Evolutionary conservation across 2,113 vertebrate species (phyloP).

Genomic region (Sterrhoptilus dennistouni): DNA sequence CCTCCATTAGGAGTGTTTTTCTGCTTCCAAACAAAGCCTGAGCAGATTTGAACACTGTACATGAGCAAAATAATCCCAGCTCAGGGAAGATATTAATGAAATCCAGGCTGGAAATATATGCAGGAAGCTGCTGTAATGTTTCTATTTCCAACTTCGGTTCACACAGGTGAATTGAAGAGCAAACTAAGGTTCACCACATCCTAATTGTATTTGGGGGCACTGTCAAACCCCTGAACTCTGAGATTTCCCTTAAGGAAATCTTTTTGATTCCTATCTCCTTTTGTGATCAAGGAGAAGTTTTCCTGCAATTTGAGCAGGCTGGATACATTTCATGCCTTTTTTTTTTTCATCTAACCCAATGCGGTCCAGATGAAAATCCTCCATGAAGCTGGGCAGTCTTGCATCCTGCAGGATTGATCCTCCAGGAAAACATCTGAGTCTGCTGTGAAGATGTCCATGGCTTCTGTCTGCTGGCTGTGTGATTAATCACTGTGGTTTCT

Average conservation of each 20-base stretch:
- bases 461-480: background rate
- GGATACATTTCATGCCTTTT: background rate
- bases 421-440: background rate
- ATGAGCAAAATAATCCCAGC: conserved; percentile 34
- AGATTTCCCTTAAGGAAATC: conserved; percentile 33
- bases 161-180: conserved; percentile 47
- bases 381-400: background rate
- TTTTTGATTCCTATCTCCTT: conserved; percentile 1
- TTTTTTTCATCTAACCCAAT: background rate
- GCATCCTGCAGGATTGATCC: background rate
- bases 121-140: conserved; percentile 12
- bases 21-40: conserved; percentile 45
- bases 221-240: background rate
- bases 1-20: conserved; percentile 8
- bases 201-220: background rate
- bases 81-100: conserved; percentile 38
- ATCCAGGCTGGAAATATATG: conserved; percentile 10
- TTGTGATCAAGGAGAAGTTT: background rate
- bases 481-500: background rate
- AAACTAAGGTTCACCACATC: conserved; percentile 24
- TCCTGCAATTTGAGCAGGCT: background rate
- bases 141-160: conserved; percentile 2
- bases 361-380: conserved; percentile 11
- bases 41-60: background rate
- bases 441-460: background rate